Evolutionary conservation across 35 echinoderm and acorn worm species (phyloP), one percentile per base, ranked within the genome.

Genomic region (Holothuria glaberrima): DNA sequence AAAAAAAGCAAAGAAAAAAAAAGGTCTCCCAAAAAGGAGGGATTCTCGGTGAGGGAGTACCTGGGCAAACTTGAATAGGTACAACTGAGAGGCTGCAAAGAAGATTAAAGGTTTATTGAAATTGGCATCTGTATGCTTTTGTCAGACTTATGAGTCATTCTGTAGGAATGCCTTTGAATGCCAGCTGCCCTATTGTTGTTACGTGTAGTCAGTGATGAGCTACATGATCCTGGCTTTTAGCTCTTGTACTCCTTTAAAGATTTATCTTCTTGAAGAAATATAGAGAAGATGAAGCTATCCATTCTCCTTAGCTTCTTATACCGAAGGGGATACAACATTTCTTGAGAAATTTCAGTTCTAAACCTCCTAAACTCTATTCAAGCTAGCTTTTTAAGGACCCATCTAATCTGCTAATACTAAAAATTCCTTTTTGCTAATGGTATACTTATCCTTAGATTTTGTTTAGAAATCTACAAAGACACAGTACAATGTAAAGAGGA

Each of bases 21-120:
- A 54, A 14, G 13, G 13, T 14, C 16, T 54, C 50, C 50, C 9
- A 54, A 54, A 9, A 54, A 54, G 50, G 50, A 54, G 50, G 13
- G 50, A 54, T 54, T 54, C 50, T 54, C 50, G 9, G 50, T 54
- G 50, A 54, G 50, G 50, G 9, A 54, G 16, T 54, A 54, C 50
- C 50, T 54, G 16, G 50, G 50, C 16, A 54, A 54, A 54, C 10
- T 54, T 54, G 50, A 54, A 54, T 14, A 17, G 50, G 13, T 1
- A 17, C 50, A 5, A 14, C 10, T 31, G 44, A 41, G 71, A 41
- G 34, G 44, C 9, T 38, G 12, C 3, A 75, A 75, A 75, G 71
- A 75, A 75, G 38, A 75, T 75, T 75, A 75, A 19, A 75, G 71
- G 9, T 75, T 75, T 75, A 41, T 75, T 75, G 71, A 75, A 75